phyloP scores from a whole-genome alignment of 2,113 vertebrate genomes.

The Herpetotheres cachinnans region DNA sequence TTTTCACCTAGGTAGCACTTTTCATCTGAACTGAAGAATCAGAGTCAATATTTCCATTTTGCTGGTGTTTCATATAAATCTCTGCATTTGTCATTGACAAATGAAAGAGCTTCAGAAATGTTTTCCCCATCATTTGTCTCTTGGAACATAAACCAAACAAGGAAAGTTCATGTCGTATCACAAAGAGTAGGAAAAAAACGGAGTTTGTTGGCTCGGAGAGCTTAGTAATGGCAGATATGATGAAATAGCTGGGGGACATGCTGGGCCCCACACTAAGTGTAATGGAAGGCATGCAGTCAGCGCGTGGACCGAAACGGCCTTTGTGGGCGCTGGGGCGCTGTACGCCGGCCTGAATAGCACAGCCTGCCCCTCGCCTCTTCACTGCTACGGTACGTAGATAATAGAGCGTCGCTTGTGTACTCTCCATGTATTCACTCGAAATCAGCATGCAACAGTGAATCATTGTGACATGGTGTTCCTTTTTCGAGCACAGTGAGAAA shows the following conservation, averaged over 20 bases:
- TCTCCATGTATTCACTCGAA: not conserved
- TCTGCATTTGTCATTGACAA: constrained; percentile 61
- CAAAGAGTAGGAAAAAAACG: not conserved
- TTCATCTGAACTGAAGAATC: not conserved
- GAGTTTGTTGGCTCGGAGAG: not conserved
- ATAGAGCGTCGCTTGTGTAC: not conserved
- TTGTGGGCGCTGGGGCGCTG: not conserved
- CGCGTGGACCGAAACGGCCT: not conserved
- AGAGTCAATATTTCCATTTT: constrained; percentile 63
- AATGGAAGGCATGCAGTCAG: not conserved
- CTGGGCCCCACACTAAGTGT: not conserved
- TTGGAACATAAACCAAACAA: constrained; percentile 53
- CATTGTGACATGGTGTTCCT: constrained; percentile 39
- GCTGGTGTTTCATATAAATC: constrained; percentile 44
- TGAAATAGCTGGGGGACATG: constrained; percentile 15
- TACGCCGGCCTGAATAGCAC: not conserved
- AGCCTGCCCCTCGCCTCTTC: not conserved
- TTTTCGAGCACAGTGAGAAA: not conserved
- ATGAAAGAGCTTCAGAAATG: constrained; percentile 56
- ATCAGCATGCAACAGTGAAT: constrained; percentile 34
- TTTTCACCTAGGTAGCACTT: constrained; percentile 47
- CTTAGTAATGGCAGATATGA: constrained; percentile 26
- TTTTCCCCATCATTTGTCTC: constrained; percentile 65
- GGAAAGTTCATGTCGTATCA: constrained; percentile 53
- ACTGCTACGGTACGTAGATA: not conserved